phyloP scores from a whole-genome alignment of 1,140 invertebrate genomes.

The Bombus consobrinus region DNA sequence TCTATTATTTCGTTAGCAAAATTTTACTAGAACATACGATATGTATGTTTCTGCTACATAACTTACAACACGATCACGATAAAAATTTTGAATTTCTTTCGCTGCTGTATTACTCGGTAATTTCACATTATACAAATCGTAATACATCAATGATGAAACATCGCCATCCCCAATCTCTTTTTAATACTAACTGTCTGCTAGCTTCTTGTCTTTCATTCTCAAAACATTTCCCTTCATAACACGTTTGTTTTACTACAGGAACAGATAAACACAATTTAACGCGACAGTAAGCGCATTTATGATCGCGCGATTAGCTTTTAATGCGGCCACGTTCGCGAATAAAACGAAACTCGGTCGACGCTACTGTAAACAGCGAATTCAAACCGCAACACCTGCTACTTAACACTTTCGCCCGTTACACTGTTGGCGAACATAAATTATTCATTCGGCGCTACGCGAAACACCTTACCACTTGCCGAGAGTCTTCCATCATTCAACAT shows the following conservation, averaged over 20 bases:
- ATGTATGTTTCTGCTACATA: too few species aligned
- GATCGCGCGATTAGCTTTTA: conserved; percentile 19
- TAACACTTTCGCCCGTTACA: conserved; percentile 41
- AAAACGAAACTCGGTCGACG: conserved; percentile 15
- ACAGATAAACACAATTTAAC: neutral
- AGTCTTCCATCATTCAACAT: conserved; percentile 57
- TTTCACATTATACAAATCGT: too few species aligned
- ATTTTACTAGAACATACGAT: too few species aligned
- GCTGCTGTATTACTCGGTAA: too few species aligned
- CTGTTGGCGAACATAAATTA: conserved; percentile 55
- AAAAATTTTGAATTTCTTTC: too few species aligned
- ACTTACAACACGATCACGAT: too few species aligned
- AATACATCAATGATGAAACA: too few species aligned
- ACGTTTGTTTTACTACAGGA: neutral
- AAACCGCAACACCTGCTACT: conserved; percentile 56
- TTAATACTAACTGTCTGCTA: too few species aligned
- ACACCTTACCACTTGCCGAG: conserved; percentile 45
- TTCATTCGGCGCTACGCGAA: conserved; percentile 49
- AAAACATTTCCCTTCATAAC: neutral
- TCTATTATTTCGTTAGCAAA: too few species aligned
- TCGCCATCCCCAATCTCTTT: too few species aligned
- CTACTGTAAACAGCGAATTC: conserved; percentile 54
- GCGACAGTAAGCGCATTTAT: neutral
- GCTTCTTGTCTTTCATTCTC: neutral
- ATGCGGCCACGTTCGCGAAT: neutral